phyloP scores from a whole-genome alignment of 2,113 vertebrate species.

The Turnix velox region DNA sequence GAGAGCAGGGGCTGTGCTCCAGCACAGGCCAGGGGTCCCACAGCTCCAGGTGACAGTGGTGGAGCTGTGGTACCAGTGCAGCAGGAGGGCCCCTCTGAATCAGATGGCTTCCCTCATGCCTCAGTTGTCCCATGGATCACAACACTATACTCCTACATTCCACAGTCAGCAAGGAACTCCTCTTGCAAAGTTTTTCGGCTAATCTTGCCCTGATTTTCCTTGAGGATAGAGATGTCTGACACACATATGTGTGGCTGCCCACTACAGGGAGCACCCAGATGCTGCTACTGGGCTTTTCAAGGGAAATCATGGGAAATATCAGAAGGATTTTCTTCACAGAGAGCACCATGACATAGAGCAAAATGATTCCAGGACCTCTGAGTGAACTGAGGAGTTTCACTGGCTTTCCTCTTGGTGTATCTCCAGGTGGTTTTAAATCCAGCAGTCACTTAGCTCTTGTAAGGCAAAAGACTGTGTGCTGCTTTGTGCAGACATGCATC shows the following conservation, averaged over 20 bases:
- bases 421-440: neutral
- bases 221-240: neutral
- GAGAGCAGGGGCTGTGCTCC: neutral
- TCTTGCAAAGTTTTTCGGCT: neutral
- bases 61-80: accelerated
- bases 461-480: neutral
- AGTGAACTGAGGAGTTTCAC: neutral
- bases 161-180: neutral
- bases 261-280: accelerated
- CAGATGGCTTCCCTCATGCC: accelerated
- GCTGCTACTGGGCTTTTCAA: neutral
- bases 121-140: accelerated
- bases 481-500: neutral
- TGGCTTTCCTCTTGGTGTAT: accelerated
- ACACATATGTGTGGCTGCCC: neutral
- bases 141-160: neutral
- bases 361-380: neutral
- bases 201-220: neutral
- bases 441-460: neutral
- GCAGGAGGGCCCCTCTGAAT: neutral
- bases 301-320: accelerated
- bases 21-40: neutral
- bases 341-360: slow-evolving; percentile 29
- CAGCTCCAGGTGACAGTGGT: neutral
- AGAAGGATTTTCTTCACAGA: neutral